These are phyloP conservation scores for Mimachlamys varia DNA, from an alignment of 2,888 invertebrate genomes.

Conservation along the genomic window DNA sequence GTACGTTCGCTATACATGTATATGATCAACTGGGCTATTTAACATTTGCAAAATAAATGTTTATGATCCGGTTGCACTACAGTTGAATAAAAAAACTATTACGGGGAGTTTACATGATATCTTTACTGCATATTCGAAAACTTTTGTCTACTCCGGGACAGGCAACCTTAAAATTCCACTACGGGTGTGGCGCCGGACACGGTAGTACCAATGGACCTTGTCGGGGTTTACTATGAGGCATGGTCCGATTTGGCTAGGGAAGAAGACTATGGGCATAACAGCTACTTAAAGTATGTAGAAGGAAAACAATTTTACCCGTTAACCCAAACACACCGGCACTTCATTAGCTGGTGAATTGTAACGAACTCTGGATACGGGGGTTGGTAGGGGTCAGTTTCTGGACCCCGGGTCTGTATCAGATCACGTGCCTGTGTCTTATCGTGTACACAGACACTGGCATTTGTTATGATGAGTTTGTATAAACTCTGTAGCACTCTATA, in stretches of 20 bases:
- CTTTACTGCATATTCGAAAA: no score
- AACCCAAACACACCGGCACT: not conserved
- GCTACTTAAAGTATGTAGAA: not conserved
- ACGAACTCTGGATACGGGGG: not conserved
- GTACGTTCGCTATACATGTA: no score
- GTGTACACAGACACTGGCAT: slow-evolving; percentile 22
- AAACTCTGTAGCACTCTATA: not conserved
- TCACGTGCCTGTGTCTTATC: not conserved
- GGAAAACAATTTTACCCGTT: not conserved
- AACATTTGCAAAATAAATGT: no score
- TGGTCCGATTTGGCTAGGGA: not conserved
- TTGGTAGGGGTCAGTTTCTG: slow-evolving; percentile 12
- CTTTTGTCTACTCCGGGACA: no score
- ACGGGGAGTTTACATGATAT: no score
- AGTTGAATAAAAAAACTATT: no score
- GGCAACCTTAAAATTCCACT: no score
- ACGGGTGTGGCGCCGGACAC: not conserved
- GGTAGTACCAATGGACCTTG: not conserved
- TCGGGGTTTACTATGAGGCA: not conserved
- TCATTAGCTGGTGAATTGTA: not conserved
- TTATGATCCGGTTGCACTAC: no score
- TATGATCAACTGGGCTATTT: no score
- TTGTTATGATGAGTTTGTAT: slow-evolving; percentile 5
- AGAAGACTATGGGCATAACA: not conserved
- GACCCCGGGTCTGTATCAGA: not conserved